A percentile compares a stretch with the other conserved stretches of the same genome.
Evolutionary conservation across 92 coral and sea anemone genomes (phyloP).

Genomic region (Porites rus): DNA sequence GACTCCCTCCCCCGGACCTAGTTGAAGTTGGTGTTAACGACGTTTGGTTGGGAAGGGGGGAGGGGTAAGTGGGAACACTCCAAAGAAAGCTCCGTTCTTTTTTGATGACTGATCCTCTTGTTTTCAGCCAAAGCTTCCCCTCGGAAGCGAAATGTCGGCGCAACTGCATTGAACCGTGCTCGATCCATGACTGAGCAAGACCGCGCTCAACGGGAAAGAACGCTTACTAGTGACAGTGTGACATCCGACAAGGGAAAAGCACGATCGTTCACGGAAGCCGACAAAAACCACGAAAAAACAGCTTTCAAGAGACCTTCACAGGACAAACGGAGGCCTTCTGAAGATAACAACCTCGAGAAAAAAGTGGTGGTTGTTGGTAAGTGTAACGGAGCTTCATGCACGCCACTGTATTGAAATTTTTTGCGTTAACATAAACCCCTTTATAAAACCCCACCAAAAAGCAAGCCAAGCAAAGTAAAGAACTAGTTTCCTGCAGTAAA

Average conservation of each 20-base stretch:
- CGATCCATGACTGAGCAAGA: constrained; percentile 80
- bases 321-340: constrained; percentile 7
- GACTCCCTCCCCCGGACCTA: too few species aligned
- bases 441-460: too few species aligned
- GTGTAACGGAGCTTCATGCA: neutral
- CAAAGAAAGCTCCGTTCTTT: neutral
- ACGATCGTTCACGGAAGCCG: constrained; percentile 60
- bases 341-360: constrained; percentile 15
- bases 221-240: constrained; percentile 51
- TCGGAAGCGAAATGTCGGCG: constrained; percentile 61
- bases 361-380: constrained; percentile 43
- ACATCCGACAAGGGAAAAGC: constrained; percentile 55
- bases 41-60: too few species aligned
- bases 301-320: neutral
- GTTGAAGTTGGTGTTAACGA: too few species aligned
- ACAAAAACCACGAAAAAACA: constrained; percentile 22
- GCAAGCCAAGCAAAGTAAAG: too few species aligned
- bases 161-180: constrained; percentile 40
- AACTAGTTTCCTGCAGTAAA: too few species aligned
- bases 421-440: neutral
- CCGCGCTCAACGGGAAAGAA: constrained; percentile 58
- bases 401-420: neutral
- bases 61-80: too few species aligned
- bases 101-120: neutral
- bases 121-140: constrained; percentile 76